Evolutionary conservation across 2,113 vertebrate species (phyloP).

Genomic region (Bufo bufo): DNA sequence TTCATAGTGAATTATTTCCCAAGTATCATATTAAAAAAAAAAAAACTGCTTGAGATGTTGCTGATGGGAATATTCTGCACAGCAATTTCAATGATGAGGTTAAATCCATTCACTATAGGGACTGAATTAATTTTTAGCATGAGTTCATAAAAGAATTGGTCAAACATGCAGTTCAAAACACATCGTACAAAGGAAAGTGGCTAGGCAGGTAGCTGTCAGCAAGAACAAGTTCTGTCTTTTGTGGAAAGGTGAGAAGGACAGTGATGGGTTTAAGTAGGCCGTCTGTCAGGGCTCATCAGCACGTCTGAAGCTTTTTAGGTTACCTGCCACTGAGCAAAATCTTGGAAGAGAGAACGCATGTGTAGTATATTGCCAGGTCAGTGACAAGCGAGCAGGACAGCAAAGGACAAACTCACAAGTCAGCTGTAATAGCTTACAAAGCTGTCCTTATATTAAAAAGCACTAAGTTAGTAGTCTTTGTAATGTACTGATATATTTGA

Average conservation of each 20-base stretch:
- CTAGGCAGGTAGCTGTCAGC: slow-evolving; percentile 2
- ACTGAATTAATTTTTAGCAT: neutral
- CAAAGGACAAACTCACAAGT: neutral
- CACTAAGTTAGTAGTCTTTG: neutral
- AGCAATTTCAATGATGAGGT: slow-evolving; percentile 35
- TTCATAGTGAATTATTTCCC: neutral
- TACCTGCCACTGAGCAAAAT: neutral
- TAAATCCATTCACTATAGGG: slow-evolving; percentile 26
- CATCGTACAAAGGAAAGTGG: neutral
- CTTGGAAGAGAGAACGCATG: neutral
- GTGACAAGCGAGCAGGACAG: neutral
- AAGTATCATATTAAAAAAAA: neutral
- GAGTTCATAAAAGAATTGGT: neutral
- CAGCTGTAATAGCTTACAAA: neutral
- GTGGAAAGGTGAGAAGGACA: slow-evolving; percentile 6
- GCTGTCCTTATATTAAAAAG: neutral
- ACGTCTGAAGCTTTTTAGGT: neutral
- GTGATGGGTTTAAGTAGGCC: neutral
- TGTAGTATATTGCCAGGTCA: neutral
- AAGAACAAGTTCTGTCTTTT: neutral
- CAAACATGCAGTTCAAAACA: slow-evolving; percentile 12
- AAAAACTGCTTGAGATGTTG: neutral
- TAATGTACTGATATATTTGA: too few relatives aligned
- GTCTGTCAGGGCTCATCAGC: neutral
- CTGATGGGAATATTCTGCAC: slow-evolving; percentile 39